Percentiles rank a stretch among this genome's conserved stretches.
phyloP scores from a whole-genome alignment of 2,113 vertebrate genomes.

The Myrmecophaga tridactyla region DNA sequence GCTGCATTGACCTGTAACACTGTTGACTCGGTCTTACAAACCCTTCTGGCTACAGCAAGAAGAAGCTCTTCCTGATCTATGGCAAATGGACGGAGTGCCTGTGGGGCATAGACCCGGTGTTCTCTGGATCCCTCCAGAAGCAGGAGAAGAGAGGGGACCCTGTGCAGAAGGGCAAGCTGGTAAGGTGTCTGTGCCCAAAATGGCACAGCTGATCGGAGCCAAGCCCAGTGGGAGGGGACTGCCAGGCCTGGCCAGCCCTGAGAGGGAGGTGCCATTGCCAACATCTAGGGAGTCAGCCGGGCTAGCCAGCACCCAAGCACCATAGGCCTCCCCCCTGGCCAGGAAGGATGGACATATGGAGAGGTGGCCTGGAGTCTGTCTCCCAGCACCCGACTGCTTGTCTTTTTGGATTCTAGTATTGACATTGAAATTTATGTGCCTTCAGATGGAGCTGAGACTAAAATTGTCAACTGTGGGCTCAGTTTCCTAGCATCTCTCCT shows the following conservation, averaged over 20 bases:
- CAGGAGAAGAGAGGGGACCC: conserved; percentile 89
- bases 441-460: fast-evolving
- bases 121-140: conserved; percentile 89
- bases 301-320: no score
- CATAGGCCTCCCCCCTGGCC: no score
- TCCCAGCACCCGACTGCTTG: fast-evolving
- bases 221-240: not conserved
- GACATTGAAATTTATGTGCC: fast-evolving
- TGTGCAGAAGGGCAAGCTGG: conserved; percentile 86
- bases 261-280: fast-evolving
- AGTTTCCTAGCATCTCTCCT: not conserved
- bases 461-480: fast-evolving
- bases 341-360: no score
- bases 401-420: fast-evolving
- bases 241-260: fast-evolving
- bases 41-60: conserved; percentile 85
- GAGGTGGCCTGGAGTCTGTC: no score
- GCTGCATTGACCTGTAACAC: no score
- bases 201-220: no score
- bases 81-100: conserved; percentile 99
- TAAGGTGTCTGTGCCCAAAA: conserved; percentile 64
- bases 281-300: not conserved
- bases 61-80: conserved; percentile 95
- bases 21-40: not conserved
- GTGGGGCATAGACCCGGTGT: conserved; percentile 91